Conservation (phyloP, 2,888 invertebrate species). For the Acholoe squamosa region DNA sequence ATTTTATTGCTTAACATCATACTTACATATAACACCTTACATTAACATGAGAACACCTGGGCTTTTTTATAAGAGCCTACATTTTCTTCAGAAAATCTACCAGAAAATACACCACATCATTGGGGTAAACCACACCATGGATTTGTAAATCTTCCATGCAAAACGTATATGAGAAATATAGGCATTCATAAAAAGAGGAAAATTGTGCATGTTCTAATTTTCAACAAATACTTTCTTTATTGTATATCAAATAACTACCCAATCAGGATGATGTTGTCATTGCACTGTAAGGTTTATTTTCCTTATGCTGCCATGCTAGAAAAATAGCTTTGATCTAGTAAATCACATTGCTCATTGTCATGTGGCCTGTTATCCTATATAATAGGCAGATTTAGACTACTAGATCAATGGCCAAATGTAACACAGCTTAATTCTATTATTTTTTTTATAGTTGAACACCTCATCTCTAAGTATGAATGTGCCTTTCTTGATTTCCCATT, state of each 20-base stretch:
- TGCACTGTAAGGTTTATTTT: too few species aligned
- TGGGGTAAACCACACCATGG: conserved; percentile 20
- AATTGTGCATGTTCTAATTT: conserved; percentile 14
- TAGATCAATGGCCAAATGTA: neutral
- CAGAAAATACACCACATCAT: conserved; percentile 45
- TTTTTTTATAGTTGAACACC: too few species aligned
- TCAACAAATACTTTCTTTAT: too few species aligned
- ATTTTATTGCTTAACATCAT: conserved; percentile 46
- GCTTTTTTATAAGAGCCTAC: neutral
- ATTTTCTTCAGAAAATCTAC: conserved; percentile 20
- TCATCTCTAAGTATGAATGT: neutral
- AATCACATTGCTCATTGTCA: neutral
- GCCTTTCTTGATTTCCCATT: neutral
- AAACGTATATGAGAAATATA: conserved; percentile 31
- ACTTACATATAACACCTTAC: conserved; percentile 43
- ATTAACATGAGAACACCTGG: neutral
- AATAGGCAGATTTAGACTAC: neutral
- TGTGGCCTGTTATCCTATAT: neutral
- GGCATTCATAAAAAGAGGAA: conserved; percentile 10
- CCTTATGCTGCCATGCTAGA: conserved; percentile 30
- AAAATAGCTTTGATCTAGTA: conserved; percentile 25
- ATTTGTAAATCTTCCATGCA: neutral
- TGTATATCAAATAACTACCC: too few species aligned
- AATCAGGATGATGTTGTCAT: too few species aligned
- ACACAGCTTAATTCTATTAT: neutral